Base-by-base conservation (phyloP, 1,140 invertebrate species). In the Drosophila ironensis region DNA sequence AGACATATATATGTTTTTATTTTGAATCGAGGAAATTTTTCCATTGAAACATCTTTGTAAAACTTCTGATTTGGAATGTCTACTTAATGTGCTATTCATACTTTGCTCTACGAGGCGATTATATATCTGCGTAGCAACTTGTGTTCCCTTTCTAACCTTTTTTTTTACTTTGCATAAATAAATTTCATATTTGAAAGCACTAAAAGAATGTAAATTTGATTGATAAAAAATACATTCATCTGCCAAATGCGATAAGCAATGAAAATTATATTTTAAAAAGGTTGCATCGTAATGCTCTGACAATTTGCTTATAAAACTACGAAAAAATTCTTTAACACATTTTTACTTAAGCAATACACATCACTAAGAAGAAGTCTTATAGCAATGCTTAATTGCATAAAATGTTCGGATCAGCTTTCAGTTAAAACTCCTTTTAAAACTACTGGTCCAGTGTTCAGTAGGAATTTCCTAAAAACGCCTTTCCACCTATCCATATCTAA, bases 131-230 rank as follows among this genome's bases (percentile, higher is more conserved):
- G 52, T 45, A 17, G 52, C 20, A 45, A 37, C 52, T 44, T 45
- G 42, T 14, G 12, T 27, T 45, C 33, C 47, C 1, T 63, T 63
- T 54, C 24, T 38, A 16, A 51, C 38, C 14, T 35, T 63, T 53
- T 51, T 1, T 7, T 54, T 54, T 22, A 57, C 40, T 19, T 57
- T 45, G 20, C 3, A 60, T 41, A 60, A 60, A 24, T 54, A 60
- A 28, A 24, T 60, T 40, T 41, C 25, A 60, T 50, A 60, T 51
- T 60, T 60, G 8, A 60, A 60, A 42, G 56, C 22, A 40, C 45
- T 60, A 3, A 60, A 19, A 8, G 46, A 28, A 40, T 51, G 35
- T 12, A 51, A 14, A 33, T 38, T 38, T 33, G 9, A 7, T 35
- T 54, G 12, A 9, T 11, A 22, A 46, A 35, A 45, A 5, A 20